phyloP scores from a whole-genome alignment of 2,888 invertebrate species.

The Deladenus siricidicola region DNA sequence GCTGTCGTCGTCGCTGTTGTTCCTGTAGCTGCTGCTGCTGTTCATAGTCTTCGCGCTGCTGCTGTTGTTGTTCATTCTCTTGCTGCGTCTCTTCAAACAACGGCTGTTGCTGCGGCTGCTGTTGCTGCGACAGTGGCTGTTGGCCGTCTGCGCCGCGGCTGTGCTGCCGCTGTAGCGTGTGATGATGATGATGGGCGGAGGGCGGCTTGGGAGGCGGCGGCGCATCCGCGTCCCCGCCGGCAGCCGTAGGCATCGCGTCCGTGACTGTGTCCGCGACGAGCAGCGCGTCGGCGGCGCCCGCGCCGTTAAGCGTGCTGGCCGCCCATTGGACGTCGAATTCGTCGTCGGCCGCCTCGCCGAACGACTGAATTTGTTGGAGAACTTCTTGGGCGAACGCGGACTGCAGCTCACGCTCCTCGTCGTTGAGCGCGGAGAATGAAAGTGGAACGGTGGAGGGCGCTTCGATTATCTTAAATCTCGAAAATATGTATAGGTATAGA shows the following conservation, averaged over 20 bases:
- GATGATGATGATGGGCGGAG: too few relatives aligned
- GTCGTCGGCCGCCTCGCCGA: slow-evolving; percentile 51
- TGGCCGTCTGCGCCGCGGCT: too few relatives aligned
- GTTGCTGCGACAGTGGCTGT: too few relatives aligned
- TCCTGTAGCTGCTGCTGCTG: slow-evolving; percentile 8
- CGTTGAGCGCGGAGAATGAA: slow-evolving; percentile 27
- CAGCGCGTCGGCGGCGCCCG: slow-evolving; percentile 51
- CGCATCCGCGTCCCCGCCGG: not conserved
- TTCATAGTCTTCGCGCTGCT: slow-evolving; percentile 72
- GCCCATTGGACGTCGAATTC: slow-evolving; percentile 53
- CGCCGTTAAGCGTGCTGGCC: slow-evolving; percentile 23
- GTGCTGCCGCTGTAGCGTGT: too few relatives aligned
- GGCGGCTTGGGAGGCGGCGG: not conserved
- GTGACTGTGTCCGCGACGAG: slow-evolving; percentile 52
- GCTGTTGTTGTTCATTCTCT: slow-evolving; percentile 61
- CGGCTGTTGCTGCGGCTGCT: not conserved
- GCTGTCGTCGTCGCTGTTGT: slow-evolving; percentile 6
- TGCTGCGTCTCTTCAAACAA: not conserved
- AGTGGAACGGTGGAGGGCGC: slow-evolving; percentile 48
- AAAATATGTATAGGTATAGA: too few relatives aligned
- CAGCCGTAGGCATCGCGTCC: not conserved
- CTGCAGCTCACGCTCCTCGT: slow-evolving; percentile 41
- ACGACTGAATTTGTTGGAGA: slow-evolving; percentile 46
- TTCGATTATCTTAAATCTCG: slow-evolving; percentile 34
- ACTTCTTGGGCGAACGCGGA: slow-evolving; percentile 38